Evolutionary conservation across 2,113 vertebrate genomes (phyloP).

Genomic region (Shinisaurus crocodilurus): DNA sequence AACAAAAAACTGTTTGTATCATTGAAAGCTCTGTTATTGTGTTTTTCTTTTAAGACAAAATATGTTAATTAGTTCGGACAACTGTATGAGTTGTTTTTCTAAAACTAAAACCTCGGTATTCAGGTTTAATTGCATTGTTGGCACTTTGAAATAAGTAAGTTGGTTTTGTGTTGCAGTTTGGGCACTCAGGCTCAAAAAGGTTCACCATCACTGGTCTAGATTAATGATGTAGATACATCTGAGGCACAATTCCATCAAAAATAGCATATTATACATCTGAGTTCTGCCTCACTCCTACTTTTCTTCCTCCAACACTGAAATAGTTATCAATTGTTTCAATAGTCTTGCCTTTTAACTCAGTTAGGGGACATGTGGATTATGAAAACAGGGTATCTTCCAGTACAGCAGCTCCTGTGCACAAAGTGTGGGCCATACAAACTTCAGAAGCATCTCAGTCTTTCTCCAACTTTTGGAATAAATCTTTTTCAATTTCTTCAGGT

Average conservation of each 20-base stretch:
- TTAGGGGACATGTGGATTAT: conserved; percentile 23
- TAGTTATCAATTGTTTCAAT: conserved; percentile 42
- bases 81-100: too few species aligned
- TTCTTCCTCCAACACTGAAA: not conserved
- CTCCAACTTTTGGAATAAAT: fast-evolving
- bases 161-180: too few species aligned
- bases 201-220: too few species aligned
- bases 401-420: not conserved
- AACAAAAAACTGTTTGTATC: too few species aligned
- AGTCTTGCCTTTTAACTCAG: conserved; percentile 49
- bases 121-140: too few species aligned
- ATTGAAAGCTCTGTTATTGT: too few species aligned
- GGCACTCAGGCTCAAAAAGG: too few species aligned
- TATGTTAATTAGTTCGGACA: too few species aligned
- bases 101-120: too few species aligned
- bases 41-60: too few species aligned
- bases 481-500: not conserved
- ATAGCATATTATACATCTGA: conserved; percentile 45
- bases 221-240: conserved; percentile 62
- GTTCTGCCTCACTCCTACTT: conserved; percentile 26
- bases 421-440: not conserved
- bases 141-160: too few species aligned
- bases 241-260: conserved; percentile 60
- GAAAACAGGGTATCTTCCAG: not conserved
- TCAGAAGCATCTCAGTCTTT: not conserved